Conservation (phyloP, 2,797 vertebrate species). For the Gymnothorax reevesii region DNA sequence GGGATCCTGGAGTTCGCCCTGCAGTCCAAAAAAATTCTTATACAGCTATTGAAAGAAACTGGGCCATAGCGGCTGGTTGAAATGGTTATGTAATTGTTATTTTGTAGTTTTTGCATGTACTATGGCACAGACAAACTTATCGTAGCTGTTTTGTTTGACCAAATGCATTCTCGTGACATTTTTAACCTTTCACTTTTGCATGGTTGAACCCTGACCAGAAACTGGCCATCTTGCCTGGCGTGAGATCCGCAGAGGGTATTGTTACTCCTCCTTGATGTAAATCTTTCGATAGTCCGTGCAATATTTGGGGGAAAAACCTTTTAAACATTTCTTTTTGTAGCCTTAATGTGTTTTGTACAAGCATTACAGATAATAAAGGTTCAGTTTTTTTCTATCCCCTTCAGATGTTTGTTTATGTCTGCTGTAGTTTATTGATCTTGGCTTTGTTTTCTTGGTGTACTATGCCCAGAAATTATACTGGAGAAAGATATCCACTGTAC, state of each 20-base stretch:
- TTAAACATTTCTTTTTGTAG: slow-evolving; percentile 53
- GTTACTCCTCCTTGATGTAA: slow-evolving; percentile 60
- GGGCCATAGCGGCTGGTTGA: slow-evolving; percentile 56
- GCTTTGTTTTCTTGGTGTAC: neutral
- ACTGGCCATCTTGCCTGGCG: slow-evolving; percentile 77
- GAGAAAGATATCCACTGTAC: neutral
- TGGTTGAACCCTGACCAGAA: slow-evolving; percentile 54
- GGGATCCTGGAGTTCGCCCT: slow-evolving; percentile 52
- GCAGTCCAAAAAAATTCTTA: slow-evolving; percentile 42
- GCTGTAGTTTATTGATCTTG: neutral
- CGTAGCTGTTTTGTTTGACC: slow-evolving; percentile 60
- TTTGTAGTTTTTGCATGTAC: slow-evolving; percentile 56
- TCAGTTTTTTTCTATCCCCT: slow-evolving; percentile 58
- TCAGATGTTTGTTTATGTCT: neutral
- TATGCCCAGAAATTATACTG: neutral
- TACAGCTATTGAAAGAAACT: slow-evolving; percentile 57
- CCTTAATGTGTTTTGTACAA: slow-evolving; percentile 71
- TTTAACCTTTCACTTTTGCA: slow-evolving; percentile 47
- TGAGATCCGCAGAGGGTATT: slow-evolving; percentile 58
- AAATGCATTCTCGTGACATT: slow-evolving; percentile 58
- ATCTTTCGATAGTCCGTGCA: slow-evolving; percentile 77
- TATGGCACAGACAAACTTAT: slow-evolving; percentile 48
- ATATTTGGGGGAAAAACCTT: slow-evolving; percentile 79
- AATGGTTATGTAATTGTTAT: slow-evolving; percentile 59
- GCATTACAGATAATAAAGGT: slow-evolving; percentile 79